A percentile compares a stretch with the other conserved stretches of the same genome.
Evolutionary conservation across 1,140 invertebrate genomes (phyloP).

Genomic region (Drosophila bocqueti): DNA sequence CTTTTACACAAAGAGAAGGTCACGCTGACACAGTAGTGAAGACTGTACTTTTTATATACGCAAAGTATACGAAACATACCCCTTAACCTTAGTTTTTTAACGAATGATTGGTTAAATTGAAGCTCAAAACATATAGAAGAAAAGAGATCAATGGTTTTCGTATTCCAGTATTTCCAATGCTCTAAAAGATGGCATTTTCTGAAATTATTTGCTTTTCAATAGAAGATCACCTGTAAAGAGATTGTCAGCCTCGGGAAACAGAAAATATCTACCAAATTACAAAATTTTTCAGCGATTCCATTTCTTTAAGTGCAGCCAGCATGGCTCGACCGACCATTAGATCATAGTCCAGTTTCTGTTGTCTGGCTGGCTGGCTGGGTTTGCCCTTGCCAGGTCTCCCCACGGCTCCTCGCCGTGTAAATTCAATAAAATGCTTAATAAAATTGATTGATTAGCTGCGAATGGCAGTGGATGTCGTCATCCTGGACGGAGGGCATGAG

Average conservation of each 20-base stretch:
- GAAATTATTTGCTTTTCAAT: background rate
- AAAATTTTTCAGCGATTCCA: background rate
- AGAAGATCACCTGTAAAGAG: too few relatives aligned
- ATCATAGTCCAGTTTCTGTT: background rate
- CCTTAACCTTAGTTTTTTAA: too few relatives aligned
- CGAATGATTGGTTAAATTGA: too few relatives aligned
- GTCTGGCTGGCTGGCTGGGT: slow-evolving; percentile 1
- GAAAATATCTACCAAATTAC: background rate
- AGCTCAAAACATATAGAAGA: too few relatives aligned
- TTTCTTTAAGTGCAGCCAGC: background rate
- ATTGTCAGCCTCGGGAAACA: too few relatives aligned
- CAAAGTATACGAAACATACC: too few relatives aligned
- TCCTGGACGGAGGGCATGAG: background rate
- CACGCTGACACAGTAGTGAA: too few relatives aligned
- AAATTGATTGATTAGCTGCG: slow-evolving; percentile 75
- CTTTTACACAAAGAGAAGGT: too few relatives aligned
- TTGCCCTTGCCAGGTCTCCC: background rate
- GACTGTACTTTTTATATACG: too few relatives aligned
- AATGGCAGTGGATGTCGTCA: slow-evolving; percentile 23
- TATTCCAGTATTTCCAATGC: background rate
- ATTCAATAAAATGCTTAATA: slow-evolving; percentile 69
- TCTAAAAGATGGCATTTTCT: too few relatives aligned
- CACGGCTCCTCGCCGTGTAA: slow-evolving; percentile 20
- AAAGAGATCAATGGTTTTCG: too few relatives aligned
- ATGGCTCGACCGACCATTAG: background rate